phyloP scores from a whole-genome alignment of 1,140 invertebrate genomes.

The Chionoecetes opilio region DNA sequence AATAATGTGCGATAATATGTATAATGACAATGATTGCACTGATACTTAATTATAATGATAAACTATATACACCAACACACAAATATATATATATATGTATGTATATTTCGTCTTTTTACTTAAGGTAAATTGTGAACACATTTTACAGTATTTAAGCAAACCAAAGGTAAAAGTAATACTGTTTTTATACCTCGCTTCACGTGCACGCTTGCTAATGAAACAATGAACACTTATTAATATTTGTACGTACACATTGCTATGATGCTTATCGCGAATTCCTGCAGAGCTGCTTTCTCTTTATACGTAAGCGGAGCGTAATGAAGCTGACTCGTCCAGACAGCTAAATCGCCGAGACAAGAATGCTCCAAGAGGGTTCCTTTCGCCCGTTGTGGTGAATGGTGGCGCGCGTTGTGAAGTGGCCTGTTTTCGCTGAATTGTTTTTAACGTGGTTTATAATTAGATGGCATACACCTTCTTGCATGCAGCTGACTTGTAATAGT shows the following conservation, averaged over 20 bases:
- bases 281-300: slow-evolving; percentile 10
- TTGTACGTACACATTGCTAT: background rate
- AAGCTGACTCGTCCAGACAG: background rate
- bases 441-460: slow-evolving; percentile 5
- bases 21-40: no score
- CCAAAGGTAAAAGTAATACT: no score
- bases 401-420: background rate
- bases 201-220: background rate
- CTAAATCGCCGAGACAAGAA: background rate
- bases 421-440: slow-evolving; percentile 9
- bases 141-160: no score
- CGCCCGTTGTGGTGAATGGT: background rate
- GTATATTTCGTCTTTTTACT: no score
- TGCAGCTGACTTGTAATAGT: slow-evolving; percentile 28
- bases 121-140: no score
- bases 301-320: background rate
- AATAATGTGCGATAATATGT: no score
- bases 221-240: background rate
- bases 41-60: no score
- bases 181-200: background rate
- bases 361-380: background rate
- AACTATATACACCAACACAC: no score
- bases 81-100: no score
- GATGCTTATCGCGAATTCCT: background rate
- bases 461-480: slow-evolving; percentile 27